These are phyloP conservation scores for Campodea augens DNA, from an alignment of 1,140 invertebrate species.

Conservation along the genomic window DNA sequence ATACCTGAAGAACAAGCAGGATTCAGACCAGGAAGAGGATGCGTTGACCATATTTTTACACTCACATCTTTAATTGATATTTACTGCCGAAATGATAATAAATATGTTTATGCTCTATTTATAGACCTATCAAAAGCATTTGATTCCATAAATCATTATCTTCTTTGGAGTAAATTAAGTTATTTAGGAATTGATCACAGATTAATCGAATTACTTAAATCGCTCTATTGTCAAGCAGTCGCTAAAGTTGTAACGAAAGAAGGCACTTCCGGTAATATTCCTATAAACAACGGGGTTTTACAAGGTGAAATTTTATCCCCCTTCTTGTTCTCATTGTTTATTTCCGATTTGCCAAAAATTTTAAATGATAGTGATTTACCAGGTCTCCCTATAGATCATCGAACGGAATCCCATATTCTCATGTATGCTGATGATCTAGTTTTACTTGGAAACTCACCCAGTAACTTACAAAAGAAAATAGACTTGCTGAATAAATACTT, in stretches of 20 bases:
- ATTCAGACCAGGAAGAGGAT: conserved; percentile 5
- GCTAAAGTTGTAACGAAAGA: background rate
- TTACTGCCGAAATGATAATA: background rate
- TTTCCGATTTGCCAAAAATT: no score
- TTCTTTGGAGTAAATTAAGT: conserved; percentile 6
- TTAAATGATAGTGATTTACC: no score
- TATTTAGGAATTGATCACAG: conserved; percentile 7
- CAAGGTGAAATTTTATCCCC: conserved; percentile 10
- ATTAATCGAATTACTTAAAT: conserved; percentile 3
- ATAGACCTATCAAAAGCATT: conserved; percentile 10
- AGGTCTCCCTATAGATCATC: no score
- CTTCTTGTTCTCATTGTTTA: conserved; percentile 7
- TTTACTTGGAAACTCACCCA: no score
- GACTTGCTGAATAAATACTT: no score
- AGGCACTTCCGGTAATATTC: conserved; percentile 1
- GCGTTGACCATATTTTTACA: conserved; percentile 7
- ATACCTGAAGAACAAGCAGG: conserved; percentile 8
- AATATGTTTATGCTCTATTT: conserved; percentile 7
- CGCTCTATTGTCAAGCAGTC: conserved; percentile 4
- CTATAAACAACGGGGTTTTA: conserved; percentile 3
- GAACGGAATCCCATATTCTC: no score
- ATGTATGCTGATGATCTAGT: no score
- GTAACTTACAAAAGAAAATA: no score
- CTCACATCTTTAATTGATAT: conserved; percentile 8
- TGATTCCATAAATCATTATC: conserved; percentile 4